These are phyloP conservation scores for Pterocles gutturalis DNA, from an alignment of 2,113 vertebrate species.

Conservation along the genomic window DNA sequence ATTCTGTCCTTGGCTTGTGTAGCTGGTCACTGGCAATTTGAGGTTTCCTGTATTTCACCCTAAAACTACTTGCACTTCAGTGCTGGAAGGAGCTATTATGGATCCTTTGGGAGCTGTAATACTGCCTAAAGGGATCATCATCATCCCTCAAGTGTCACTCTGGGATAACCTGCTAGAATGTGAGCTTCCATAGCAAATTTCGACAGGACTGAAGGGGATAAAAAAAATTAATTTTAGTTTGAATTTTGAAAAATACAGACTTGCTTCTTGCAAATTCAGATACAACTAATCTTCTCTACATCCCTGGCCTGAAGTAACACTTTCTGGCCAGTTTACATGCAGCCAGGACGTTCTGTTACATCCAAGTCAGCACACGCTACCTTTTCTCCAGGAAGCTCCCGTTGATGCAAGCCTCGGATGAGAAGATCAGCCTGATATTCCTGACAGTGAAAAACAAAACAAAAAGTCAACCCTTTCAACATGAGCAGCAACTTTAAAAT, in stretches of 20 bases:
- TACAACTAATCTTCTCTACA: not conserved
- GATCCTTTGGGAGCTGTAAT: not conserved
- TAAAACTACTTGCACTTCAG: not conserved
- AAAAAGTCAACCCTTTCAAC: not conserved
- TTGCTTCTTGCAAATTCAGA: not conserved
- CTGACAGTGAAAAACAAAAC: constrained; percentile 16
- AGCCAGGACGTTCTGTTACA: not conserved
- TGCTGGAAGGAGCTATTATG: not conserved
- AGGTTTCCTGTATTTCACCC: not conserved
- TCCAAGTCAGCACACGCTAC: not conserved
- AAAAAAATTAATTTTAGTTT: not conserved
- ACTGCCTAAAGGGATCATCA: not conserved
- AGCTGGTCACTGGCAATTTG: not conserved
- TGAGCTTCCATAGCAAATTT: not conserved
- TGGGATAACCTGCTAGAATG: not conserved
- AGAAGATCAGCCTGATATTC: constrained; percentile 52
- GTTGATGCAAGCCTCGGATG: constrained; percentile 68
- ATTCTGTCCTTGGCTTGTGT: not conserved
- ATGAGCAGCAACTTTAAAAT: not conserved
- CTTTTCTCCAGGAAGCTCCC: constrained; percentile 72
- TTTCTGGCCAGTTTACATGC: not conserved
- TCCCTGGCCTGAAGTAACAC: not conserved
- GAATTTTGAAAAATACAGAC: not conserved
- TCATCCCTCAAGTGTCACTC: not conserved
- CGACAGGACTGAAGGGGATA: not conserved